Base-by-base conservation (phyloP, 2,888 invertebrate genomes). In the Hololepta plana region DNA sequence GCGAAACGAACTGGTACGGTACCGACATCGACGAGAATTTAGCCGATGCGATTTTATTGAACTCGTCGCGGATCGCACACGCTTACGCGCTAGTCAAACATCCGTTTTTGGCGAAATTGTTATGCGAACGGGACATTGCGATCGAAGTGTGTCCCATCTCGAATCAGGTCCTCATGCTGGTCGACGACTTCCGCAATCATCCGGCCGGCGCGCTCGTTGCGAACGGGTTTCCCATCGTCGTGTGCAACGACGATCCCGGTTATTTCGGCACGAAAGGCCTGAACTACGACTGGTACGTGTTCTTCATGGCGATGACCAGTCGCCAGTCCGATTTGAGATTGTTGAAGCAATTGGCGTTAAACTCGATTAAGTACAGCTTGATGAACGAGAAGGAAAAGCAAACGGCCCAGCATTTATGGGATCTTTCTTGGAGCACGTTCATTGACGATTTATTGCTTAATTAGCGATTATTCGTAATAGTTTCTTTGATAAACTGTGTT, bases 101-200 rank as follows among this genome's bases (percentile, higher is more conserved):
- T 48, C 81, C 82, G 0, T 35, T 59, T 13, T 51, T 76, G 1
- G 44, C 74, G 41, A 51, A 64, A 30, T 45, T 63, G 25, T 60
- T 71, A 0, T 59, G 64, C 25, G 53, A 64, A 9, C 56, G 54
- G 8, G 52, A 64, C 13, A 76, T 81, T 15, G 75, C 72, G 1
- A 48, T 82, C 12, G 82, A 84, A 53, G 62, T 82, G 2, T 74
- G 72, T 46, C 74, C 82, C 0, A 65, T 84, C 31, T 82, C 82
- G 0, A 84, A 84, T 51, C 67, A 73, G 43, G 74, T 50, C 38
- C 49, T 81, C 14, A 65, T 64, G 30, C 52, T 82, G 24, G 70
- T 80, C 2, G 54, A 59, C 4, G 82, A 84, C 46, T 46, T 75
- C 13, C 56, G 81, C 4, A 81, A 82, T 47, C 82, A 84, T 57